Percentiles rank a stretch among this genome's conserved stretches.
Evolutionary conservation across 2,113 vertebrate species (phyloP).

Genomic region (Dermatemys mawii): DNA sequence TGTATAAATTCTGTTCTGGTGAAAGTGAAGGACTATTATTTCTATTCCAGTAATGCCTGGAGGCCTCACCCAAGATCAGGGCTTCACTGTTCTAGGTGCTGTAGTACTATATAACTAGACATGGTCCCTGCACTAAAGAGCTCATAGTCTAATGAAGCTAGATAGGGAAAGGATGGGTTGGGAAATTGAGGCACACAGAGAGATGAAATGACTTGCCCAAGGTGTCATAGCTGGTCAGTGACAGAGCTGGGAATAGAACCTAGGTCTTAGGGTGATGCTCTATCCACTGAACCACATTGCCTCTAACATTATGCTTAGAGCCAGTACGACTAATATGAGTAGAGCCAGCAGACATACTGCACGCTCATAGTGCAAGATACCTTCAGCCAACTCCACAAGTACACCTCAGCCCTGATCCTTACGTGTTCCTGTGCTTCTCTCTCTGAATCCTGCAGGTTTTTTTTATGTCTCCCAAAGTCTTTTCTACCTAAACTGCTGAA

Average conservation of each 20-base stretch:
- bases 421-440: background rate
- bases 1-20: background rate
- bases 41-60: background rate
- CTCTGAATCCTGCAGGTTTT: background rate
- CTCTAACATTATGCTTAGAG: background rate
- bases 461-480: background rate
- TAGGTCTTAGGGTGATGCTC: background rate
- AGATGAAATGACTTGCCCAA: background rate
- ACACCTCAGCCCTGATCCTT: background rate
- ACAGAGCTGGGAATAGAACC: background rate
- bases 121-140: background rate
- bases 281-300: background rate
- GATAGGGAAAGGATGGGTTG: constrained; percentile 2
- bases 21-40: background rate
- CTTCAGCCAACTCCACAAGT: background rate
- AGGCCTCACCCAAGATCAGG: background rate
- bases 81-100: background rate
- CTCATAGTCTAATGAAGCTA: background rate
- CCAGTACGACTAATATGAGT: background rate
- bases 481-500: background rate
- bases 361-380: background rate
- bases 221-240: background rate
- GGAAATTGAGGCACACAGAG: background rate
- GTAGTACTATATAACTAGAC: background rate
- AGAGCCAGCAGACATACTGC: background rate